Evolutionary conservation across 2,113 vertebrate species (phyloP).

Genomic region (Oncorhynchus masou): DNA sequence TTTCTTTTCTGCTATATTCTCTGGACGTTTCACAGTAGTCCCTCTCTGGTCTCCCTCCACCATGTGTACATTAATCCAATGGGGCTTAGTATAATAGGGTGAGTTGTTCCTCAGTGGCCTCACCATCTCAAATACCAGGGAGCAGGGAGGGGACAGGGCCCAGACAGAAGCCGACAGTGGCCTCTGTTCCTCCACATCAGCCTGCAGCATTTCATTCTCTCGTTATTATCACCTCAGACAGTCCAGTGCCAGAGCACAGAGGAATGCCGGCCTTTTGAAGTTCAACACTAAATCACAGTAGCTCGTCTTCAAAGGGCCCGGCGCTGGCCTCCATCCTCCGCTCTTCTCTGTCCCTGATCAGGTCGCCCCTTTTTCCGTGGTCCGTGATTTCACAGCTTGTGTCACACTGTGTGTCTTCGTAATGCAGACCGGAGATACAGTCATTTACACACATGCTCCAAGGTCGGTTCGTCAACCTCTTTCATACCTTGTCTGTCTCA

Average conservation of each 20-base stretch:
- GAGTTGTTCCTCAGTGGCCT: conserved; percentile 29
- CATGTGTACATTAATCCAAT: conserved; percentile 8
- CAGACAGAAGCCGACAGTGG: conserved; percentile 24
- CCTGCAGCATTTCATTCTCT: conserved; percentile 32
- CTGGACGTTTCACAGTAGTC: background rate
- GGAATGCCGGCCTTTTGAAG: conserved; percentile 32
- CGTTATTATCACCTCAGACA: conserved; percentile 33
- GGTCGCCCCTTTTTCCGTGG: conserved; percentile 24
- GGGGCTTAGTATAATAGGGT: conserved; percentile 38
- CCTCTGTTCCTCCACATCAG: conserved; percentile 27
- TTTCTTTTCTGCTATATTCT: background rate
- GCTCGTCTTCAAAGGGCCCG: conserved; percentile 40
- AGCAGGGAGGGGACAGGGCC: conserved; percentile 29
- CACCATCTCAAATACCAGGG: conserved; percentile 36
- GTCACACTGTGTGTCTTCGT: conserved; percentile 25
- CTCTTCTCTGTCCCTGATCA: conserved; percentile 2
- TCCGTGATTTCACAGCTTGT: conserved; percentile 11
- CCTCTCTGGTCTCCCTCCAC: background rate
- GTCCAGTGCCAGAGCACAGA: conserved; percentile 2
- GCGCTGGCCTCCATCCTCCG: background rate
- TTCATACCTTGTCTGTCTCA: background rate
- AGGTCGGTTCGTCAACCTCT: background rate
- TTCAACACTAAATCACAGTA: conserved; percentile 44
- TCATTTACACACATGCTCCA: background rate
- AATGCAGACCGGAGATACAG: background rate